Evolutionary conservation across 2,113 vertebrate species (phyloP).

Genomic region (Prunella himalayana): DNA sequence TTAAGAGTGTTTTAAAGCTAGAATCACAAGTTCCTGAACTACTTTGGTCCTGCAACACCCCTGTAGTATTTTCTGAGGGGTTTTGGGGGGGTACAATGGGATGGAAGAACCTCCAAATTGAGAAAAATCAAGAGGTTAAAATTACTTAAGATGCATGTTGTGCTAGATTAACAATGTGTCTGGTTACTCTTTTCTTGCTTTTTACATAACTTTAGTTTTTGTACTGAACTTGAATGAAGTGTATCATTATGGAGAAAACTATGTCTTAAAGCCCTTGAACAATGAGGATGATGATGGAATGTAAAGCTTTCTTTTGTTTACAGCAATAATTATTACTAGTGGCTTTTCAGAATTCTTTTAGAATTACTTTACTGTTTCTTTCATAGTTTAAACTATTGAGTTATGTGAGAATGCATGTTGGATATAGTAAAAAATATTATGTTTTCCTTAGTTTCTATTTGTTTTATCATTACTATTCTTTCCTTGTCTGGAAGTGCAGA

Average conservation of each 20-base stretch:
- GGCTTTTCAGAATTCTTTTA: neutral
- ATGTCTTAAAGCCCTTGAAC: neutral
- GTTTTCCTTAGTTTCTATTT: neutral
- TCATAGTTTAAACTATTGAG: neutral
- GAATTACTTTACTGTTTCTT: neutral
- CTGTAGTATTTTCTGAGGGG: rapidly evolving
- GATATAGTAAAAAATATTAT: neutral
- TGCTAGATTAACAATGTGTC: rapidly evolving
- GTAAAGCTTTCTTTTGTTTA: neutral
- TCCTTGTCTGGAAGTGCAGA: neutral
- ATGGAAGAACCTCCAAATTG: neutral
- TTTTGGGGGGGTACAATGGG: neutral
- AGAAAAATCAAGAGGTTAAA: neutral
- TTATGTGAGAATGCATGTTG: neutral
- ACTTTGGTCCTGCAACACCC: neutral
- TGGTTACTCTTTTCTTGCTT: neutral
- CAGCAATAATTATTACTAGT: neutral
- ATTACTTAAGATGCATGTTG: neutral
- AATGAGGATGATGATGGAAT: neutral
- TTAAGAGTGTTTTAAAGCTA: neutral
- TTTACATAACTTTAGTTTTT: neutral
- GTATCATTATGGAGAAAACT: neutral
- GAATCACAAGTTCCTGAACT: neutral
- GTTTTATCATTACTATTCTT: neutral
- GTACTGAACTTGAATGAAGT: neutral